Conservation (phyloP, 2,888 invertebrate genomes). For the Drosophila paracracens region DNA sequence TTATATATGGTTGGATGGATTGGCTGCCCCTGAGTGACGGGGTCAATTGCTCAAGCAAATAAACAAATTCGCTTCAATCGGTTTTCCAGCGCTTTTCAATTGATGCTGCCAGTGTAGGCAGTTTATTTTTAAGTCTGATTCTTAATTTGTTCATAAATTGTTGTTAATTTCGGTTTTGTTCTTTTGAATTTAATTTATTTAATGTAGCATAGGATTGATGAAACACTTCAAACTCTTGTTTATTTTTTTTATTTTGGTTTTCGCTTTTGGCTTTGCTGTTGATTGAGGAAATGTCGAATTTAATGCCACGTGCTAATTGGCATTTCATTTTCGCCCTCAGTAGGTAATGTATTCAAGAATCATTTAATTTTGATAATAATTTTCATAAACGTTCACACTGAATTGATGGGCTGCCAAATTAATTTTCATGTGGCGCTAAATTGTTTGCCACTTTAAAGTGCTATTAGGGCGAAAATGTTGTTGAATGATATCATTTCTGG, state of each 20-base stretch:
- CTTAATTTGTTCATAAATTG: slow-evolving; percentile 79
- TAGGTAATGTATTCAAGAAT: slow-evolving; percentile 65
- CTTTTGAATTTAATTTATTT: slow-evolving; percentile 75
- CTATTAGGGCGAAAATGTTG: slow-evolving; percentile 17
- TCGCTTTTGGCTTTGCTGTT: slow-evolving; percentile 21
- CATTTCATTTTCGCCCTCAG: slow-evolving; percentile 52
- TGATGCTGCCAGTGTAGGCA: slow-evolving; percentile 26
- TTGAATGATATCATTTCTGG: slow-evolving; percentile 44
- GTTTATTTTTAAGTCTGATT: slow-evolving; percentile 72
- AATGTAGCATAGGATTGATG: slow-evolving; percentile 71
- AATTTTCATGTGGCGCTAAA: slow-evolving; percentile 51
- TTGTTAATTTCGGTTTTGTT: slow-evolving; percentile 65
- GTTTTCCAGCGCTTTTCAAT: slow-evolving; percentile 39
- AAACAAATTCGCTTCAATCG: slow-evolving; percentile 69
- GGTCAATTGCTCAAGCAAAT: slow-evolving; percentile 79
- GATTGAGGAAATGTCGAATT: slow-evolving; percentile 78
- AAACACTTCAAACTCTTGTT: slow-evolving; percentile 58
- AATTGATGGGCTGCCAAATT: slow-evolving; percentile 55
- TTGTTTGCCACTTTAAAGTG: slow-evolving; percentile 35
- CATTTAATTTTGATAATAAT: slow-evolving; percentile 70
- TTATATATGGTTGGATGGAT: slow-evolving; percentile 66
- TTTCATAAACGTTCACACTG: slow-evolving; percentile 58
- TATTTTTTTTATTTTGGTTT: slow-evolving; percentile 18
- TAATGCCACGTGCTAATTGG: slow-evolving; percentile 64
- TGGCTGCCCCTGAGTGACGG: slow-evolving; percentile 69